phyloP scores from a whole-genome alignment of 2,888 invertebrate species.

The Bombylius major region DNA sequence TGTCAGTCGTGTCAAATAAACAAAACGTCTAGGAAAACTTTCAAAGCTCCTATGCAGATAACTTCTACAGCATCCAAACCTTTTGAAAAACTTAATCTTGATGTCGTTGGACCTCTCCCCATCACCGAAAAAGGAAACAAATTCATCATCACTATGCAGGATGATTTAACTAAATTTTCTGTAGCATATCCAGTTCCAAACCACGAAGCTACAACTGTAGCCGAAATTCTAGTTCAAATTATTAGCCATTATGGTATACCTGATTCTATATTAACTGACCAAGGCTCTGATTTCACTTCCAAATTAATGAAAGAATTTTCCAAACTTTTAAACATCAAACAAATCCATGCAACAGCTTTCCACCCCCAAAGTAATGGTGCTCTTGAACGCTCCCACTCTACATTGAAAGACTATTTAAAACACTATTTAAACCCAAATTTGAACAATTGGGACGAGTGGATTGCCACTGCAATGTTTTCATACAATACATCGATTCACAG shows the following conservation, averaged over 20 bases:
- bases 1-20: neutral
- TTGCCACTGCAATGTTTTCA: conserved; percentile 22
- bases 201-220: conserved; percentile 24
- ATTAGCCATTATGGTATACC: conserved; percentile 26
- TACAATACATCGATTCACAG: conserved; percentile 24
- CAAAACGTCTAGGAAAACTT: neutral
- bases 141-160: conserved; percentile 22
- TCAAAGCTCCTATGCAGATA: too few relatives aligned
- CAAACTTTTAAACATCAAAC: conserved; percentile 24
- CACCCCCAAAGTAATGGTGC: conserved; percentile 25
- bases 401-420: conserved; percentile 19
- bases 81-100: conserved; percentile 1
- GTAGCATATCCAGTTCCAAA: conserved; percentile 22
- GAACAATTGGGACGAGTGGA: conserved; percentile 23
- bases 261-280: conserved; percentile 24
- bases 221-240: conserved; percentile 16
- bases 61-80: neutral
- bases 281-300: conserved; percentile 28
- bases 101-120: conserved; percentile 3
- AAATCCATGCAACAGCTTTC: conserved; percentile 21
- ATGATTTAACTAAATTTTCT: conserved; percentile 27
- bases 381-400: conserved; percentile 22
- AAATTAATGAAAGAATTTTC: conserved; percentile 22
- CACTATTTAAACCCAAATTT: conserved; percentile 21
- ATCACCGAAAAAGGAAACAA: conserved; percentile 2